A percentile compares a stretch with the other conserved stretches of the same genome.
Conservation (phyloP, 2,888 invertebrate species). For the Bugulina stolonifera region DNA sequence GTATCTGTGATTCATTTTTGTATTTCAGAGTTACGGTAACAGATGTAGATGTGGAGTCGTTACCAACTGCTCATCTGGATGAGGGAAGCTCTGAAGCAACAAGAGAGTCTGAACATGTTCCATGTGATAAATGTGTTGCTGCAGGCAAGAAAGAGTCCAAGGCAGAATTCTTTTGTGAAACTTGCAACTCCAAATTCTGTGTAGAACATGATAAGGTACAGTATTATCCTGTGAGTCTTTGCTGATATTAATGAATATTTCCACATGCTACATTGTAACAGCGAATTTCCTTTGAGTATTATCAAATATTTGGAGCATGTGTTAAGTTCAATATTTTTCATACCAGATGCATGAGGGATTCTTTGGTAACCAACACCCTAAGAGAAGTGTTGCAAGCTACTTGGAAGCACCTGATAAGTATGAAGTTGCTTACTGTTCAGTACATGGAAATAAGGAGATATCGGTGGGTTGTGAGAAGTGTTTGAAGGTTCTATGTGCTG, state of each 20-base stretch:
- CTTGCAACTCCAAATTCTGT: not conserved
- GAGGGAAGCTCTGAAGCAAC: not conserved
- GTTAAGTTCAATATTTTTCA: no score
- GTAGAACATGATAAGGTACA: not conserved
- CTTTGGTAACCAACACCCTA: not conserved
- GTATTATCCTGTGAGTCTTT: no score
- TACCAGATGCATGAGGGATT: not conserved
- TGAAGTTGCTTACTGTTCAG: not conserved
- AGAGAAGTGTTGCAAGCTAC: not conserved
- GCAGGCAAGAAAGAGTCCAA: not conserved
- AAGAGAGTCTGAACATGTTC: not conserved
- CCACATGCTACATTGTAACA: no score
- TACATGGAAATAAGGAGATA: not conserved
- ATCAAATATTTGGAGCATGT: no score
- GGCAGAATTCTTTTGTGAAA: not conserved
- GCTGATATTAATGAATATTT: no score
- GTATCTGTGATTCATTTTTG: no score
- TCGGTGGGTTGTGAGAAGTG: not conserved
- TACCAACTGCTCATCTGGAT: not conserved
- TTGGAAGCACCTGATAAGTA: not conserved
- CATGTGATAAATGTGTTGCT: not conserved
- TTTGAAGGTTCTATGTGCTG: not conserved
- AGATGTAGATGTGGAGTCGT: not conserved
- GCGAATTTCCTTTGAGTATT: no score
- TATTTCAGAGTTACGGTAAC: not conserved